Evolutionary conservation across 2,888 invertebrate species (phyloP).

Genomic region (Cacoxenus indagator): DNA sequence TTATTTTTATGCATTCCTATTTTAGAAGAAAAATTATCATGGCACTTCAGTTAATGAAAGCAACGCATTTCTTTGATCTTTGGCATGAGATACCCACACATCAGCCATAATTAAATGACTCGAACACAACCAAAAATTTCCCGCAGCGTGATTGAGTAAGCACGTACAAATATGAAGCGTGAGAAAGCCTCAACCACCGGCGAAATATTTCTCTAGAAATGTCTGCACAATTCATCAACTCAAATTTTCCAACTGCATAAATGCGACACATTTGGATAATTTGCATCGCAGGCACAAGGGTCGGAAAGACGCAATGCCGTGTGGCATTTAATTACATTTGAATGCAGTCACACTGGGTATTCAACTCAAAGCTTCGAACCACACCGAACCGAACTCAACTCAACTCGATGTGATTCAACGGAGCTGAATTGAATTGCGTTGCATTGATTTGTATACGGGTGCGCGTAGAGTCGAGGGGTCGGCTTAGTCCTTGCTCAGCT

Average conservation of each 20-base stretch:
- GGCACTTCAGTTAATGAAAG: no score
- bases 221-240: not conserved
- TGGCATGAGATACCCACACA: no score
- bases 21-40: no score
- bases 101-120: no score
- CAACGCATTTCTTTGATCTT: no score
- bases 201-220: conserved; percentile 49
- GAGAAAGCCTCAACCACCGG: conserved; percentile 17
- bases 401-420: not conserved
- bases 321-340: conserved; percentile 58
- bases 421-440: not conserved
- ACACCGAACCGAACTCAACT: no score
- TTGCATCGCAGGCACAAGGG: no score
- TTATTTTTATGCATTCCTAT: no score
- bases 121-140: no score
- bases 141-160: not conserved
- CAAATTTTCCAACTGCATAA: conserved; percentile 30
- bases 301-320: no score
- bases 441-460: not conserved
- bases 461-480: not conserved
- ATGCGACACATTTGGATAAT: conserved; percentile 52
- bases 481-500: not conserved
- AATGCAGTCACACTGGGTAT: conserved; percentile 45
- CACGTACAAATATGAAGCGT: not conserved
- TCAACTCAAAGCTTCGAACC: not conserved